Percentiles rank a stretch among this genome's conserved stretches.
These are phyloP conservation scores for Pachycephus smyrnensis DNA, from an alignment of 2,888 invertebrate genomes.

Conservation along the genomic window DNA sequence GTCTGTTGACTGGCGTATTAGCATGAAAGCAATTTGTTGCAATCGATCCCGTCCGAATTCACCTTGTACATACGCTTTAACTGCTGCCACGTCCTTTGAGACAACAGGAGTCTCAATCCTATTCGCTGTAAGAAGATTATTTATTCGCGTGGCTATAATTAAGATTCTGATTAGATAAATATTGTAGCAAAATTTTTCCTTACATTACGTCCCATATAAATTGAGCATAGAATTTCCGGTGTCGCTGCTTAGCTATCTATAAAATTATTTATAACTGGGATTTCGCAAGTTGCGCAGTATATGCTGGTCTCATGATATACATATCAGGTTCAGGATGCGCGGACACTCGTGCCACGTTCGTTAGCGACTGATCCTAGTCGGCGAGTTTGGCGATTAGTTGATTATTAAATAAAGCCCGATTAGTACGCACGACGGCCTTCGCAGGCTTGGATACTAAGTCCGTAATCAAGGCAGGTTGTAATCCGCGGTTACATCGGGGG, in stretches of 20 bases:
- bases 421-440: slow-evolving; percentile 23
- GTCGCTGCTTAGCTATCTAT: not conserved
- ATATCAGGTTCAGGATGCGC: not conserved
- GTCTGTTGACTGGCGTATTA: slow-evolving; percentile 37
- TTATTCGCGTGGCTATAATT: not conserved
- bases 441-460: slow-evolving; percentile 19
- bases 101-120: not conserved
- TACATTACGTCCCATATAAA: too few relatives aligned
- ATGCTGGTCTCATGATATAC: not conserved
- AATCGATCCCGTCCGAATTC: slow-evolving; percentile 30
- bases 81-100: too few relatives aligned
- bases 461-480: slow-evolving; percentile 37
- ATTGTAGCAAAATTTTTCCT: not conserved
- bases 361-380: not conserved
- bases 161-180: not conserved
- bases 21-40: slow-evolving; percentile 45
- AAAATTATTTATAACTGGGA: not conserved
- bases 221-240: not conserved
- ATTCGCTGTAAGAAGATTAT: not conserved
- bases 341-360: not conserved
- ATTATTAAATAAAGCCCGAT: slow-evolving; percentile 47
- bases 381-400: slow-evolving; percentile 33
- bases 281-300: not conserved
- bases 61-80: too few relatives aligned
- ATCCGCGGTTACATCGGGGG: slow-evolving; percentile 28